Evolutionary conservation across 2,113 vertebrate species (phyloP), one percentile per base, ranked within the genome.

Genomic region (Hyla sarda): DNA sequence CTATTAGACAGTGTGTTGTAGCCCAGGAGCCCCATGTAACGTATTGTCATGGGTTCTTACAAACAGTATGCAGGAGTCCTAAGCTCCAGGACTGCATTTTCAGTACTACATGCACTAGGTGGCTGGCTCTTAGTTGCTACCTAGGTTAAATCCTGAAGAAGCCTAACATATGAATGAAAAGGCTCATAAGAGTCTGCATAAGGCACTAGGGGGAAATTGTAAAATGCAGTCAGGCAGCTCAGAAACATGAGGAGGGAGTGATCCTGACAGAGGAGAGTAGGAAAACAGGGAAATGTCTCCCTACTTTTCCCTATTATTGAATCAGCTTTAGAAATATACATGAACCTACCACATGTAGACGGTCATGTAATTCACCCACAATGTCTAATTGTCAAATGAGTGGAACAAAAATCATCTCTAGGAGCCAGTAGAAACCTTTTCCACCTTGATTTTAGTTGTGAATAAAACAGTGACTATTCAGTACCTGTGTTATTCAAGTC

Each of bases 121-220:
- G 12, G 28, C 34, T 71, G 32, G 65, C 65, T 69, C 65, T 69
- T 9, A 34, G 30, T 34, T 34, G 14, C 17, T 30, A 1, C 41
- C 34, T 23, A 23, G 10, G 34, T 37, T 71, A 71, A 5, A 41
- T 71, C 67, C 67, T 71, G 32, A 71, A 80, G 32, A 21, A 78
- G 23, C 65, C 52, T 1, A 54, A 30, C 13, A 32, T 11, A 32
- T 19, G 12, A 37, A 80, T 37, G 34, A 34, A 80, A 16, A 80
- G 50, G 76, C 48, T 34, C 16, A 3, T 19, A 34, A 54, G 45
- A 52, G 75, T 52, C 75, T 54, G 47, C 21, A 52, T 76, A 76
- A 52, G 74, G 48, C 74, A 71, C 67, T 37, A 71, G 67, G 67
- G 60, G 67, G 34, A 30, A 23, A 37, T 71, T 41, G 32, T 41